phyloP scores from a whole-genome alignment of 2,797 vertebrate species.

The Hapalemur alaotrensis region DNA sequence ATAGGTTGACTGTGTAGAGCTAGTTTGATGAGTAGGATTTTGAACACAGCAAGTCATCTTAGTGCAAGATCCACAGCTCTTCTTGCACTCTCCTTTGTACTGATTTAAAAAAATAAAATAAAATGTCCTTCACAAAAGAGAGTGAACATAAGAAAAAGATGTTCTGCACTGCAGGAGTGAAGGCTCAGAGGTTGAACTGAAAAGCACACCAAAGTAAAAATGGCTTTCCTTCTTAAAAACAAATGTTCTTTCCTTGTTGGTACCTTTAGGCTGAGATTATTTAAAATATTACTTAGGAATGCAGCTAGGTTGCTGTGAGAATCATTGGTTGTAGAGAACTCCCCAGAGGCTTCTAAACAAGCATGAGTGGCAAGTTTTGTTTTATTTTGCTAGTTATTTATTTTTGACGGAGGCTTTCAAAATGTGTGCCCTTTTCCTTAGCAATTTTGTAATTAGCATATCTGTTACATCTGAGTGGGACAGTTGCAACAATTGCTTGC shows the following conservation, averaged over 20 bases:
- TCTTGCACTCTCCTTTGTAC: background rate
- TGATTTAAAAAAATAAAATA: background rate
- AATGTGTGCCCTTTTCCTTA: slow-evolving; percentile 78
- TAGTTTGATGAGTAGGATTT: background rate
- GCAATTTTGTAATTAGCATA: slow-evolving; percentile 79
- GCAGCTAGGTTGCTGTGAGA: slow-evolving; percentile 63
- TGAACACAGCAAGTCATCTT: background rate
- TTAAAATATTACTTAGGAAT: slow-evolving; percentile 65
- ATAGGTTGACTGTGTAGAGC: background rate
- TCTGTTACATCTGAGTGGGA: slow-evolving; percentile 71
- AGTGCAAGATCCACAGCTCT: background rate
- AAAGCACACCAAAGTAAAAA: slow-evolving; percentile 17
- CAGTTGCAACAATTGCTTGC: slow-evolving; percentile 68
- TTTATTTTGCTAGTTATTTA: slow-evolving; percentile 46
- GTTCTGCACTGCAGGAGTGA: background rate
- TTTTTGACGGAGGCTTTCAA: slow-evolving; percentile 77
- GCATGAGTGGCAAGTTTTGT: slow-evolving; percentile 55
- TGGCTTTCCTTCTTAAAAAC: slow-evolving; percentile 16
- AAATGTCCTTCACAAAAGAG: background rate
- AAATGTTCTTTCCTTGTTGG: background rate
- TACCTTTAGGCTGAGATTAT: slow-evolving; percentile 35
- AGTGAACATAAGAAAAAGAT: background rate
- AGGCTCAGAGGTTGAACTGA: slow-evolving; percentile 25
- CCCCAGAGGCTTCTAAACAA: slow-evolving; percentile 75
- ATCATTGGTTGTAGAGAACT: slow-evolving; percentile 70